These are phyloP conservation scores for Apotomis betuletana DNA, from an alignment of 2,888 invertebrate species.

Conservation along the genomic window DNA sequence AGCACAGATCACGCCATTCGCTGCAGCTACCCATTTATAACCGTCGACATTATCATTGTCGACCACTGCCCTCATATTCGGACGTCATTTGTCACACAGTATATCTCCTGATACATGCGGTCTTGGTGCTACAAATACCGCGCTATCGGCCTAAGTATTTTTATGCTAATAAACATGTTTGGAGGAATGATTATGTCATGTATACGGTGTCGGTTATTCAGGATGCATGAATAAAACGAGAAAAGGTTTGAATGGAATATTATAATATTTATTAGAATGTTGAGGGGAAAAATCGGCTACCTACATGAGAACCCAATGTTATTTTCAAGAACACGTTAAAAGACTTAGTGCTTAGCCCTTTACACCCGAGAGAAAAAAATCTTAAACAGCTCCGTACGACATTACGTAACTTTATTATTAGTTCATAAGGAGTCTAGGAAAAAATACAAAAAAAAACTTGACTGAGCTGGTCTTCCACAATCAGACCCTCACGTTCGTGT, in stretches of 20 bases:
- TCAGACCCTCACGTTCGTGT: too few relatives aligned
- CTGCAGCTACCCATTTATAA: slow-evolving; percentile 73
- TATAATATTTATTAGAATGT: not conserved
- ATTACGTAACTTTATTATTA: too few relatives aligned
- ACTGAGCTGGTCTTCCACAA: too few relatives aligned
- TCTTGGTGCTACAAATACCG: slow-evolving; percentile 51
- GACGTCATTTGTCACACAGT: slow-evolving; percentile 73
- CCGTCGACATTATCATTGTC: slow-evolving; percentile 76
- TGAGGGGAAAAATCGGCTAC: too few relatives aligned
- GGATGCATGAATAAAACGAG: not conserved
- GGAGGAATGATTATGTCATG: not conserved
- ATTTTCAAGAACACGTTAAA: too few relatives aligned
- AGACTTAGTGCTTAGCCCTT: too few relatives aligned
- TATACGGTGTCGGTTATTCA: not conserved
- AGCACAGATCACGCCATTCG: slow-evolving; percentile 58
- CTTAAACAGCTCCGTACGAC: too few relatives aligned
- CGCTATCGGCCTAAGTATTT: slow-evolving; percentile 20
- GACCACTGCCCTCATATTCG: slow-evolving; percentile 74
- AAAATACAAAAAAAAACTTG: too few relatives aligned
- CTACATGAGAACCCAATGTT: too few relatives aligned
- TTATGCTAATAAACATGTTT: slow-evolving; percentile 18
- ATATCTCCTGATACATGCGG: slow-evolving; percentile 57
- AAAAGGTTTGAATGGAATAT: not conserved
- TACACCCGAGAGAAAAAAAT: too few relatives aligned
- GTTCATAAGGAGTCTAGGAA: too few relatives aligned